These are phyloP conservation scores for Orthonyx spaldingii DNA, from an alignment of 2,113 vertebrate genomes.

Conservation along the genomic window DNA sequence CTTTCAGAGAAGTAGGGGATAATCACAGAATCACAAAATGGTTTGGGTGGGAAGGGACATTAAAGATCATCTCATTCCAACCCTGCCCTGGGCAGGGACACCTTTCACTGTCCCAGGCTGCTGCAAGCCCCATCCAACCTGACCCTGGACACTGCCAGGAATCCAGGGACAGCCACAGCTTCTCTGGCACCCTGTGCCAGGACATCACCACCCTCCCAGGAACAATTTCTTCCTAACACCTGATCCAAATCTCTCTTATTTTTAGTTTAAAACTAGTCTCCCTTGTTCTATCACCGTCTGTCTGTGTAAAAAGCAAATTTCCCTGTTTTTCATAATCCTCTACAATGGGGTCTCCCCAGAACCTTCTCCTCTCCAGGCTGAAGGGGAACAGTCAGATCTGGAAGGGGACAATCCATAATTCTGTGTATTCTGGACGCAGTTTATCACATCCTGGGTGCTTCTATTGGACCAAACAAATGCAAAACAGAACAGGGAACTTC, in stretches of 20 bases:
- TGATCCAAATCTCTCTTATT: background rate
- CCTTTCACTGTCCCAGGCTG: fast-evolving
- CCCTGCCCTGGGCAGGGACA: background rate
- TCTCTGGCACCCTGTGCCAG: background rate
- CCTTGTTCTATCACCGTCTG: background rate
- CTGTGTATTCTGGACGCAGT: background rate
- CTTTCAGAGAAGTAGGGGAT: background rate
- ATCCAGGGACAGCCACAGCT: background rate
- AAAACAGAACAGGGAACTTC: background rate
- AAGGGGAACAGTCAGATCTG: background rate
- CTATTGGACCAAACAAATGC: background rate
- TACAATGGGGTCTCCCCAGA: background rate
- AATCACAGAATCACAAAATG: background rate
- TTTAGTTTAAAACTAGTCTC: background rate
- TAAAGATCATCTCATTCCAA: background rate
- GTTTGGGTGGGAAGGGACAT: background rate
- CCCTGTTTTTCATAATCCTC: background rate
- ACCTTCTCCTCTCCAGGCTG: background rate
- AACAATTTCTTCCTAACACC: background rate
- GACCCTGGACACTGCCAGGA: background rate
- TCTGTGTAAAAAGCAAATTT: background rate
- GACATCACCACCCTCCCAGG: background rate
- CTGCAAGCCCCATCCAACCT: fast-evolving
- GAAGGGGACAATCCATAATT: background rate
- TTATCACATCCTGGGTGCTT: background rate